A percentile compares a stretch with the other conserved stretches of the same genome.
Conservation (phyloP, 2,797 vertebrate species). For the Acrossocheilus fasciatus region DNA sequence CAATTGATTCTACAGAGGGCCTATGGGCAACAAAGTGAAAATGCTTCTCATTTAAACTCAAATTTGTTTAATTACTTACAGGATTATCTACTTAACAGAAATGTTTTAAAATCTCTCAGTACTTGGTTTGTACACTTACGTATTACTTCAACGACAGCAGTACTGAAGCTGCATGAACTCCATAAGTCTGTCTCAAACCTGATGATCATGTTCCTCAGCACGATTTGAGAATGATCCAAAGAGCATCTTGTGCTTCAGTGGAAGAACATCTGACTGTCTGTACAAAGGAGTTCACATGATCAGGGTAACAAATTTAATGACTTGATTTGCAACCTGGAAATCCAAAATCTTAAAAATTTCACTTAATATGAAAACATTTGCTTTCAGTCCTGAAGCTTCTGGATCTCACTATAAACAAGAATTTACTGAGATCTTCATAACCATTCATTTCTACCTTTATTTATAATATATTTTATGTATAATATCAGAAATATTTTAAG, state of each 20-base stretch:
- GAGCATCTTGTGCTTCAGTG: conserved; percentile 18
- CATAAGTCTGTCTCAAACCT: neutral
- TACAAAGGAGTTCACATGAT: neutral
- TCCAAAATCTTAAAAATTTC: neutral
- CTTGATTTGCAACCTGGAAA: neutral
- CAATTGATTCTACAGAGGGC: neutral
- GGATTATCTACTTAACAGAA: neutral
- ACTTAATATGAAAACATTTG: neutral
- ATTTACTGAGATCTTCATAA: neutral
- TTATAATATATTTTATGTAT: too few relatives aligned
- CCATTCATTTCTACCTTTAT: neutral
- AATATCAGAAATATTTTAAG: neutral
- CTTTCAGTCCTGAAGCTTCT: neutral
- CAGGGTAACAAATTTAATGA: neutral
- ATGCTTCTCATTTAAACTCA: neutral
- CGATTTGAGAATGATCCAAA: conserved; percentile 4
- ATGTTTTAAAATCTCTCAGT: neutral
- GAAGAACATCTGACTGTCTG: conserved; percentile 6
- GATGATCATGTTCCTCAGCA: conserved; percentile 4
- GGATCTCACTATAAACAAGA: neutral
- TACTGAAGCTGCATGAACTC: neutral
- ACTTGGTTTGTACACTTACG: neutral
- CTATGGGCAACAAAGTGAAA: neutral
- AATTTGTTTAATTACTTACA: neutral
- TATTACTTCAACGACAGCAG: neutral